Evolutionary conservation across 2,888 invertebrate species (phyloP).

Genomic region (Drosophila monieri): DNA sequence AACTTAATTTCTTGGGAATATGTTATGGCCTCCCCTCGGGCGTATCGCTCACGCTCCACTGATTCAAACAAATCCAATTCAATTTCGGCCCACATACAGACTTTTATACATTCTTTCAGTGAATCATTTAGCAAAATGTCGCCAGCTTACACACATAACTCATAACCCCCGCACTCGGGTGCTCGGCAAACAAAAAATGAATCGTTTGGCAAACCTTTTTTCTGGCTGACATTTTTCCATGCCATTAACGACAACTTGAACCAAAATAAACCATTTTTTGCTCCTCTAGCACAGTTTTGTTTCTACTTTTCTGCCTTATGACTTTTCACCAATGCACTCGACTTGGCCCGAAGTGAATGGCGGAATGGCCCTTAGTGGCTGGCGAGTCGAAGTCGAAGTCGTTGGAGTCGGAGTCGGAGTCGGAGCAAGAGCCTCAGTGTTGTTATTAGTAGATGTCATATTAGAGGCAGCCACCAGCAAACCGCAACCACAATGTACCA

Average conservation of each 20-base stretch:
- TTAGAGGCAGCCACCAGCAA: conserved; percentile 55
- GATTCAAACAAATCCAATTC: conserved; percentile 39
- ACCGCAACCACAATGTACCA: conserved; percentile 24
- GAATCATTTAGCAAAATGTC: conserved; percentile 49
- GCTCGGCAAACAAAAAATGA: conserved; percentile 31
- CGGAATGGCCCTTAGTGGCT: conserved; percentile 18
- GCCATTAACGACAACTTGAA: conserved; percentile 67
- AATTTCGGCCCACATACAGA: conserved; percentile 15
- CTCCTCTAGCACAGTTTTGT: conserved; percentile 28
- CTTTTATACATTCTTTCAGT: conserved; percentile 25
- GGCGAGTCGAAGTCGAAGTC: conserved; percentile 18
- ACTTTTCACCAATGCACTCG: conserved; percentile 77
- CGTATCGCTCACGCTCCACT: conserved; percentile 40
- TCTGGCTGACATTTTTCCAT: conserved; percentile 69
- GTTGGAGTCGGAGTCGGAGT: conserved; percentile 9
- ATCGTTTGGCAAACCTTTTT: conserved; percentile 43
- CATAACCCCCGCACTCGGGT: conserved; percentile 25
- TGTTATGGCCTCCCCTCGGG: no score
- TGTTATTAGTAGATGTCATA: conserved; percentile 75
- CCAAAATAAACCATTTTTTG: conserved; percentile 53
- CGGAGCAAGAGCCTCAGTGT: conserved; percentile 23
- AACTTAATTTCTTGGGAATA: conserved; percentile 6
- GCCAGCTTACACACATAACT: conserved; percentile 41
- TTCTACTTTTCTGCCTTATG: conserved; percentile 54
- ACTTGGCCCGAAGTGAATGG: conserved; percentile 69